Base-by-base conservation (phyloP, 2,113 vertebrate genomes). In the Anarrhichthys ocellatus region DNA sequence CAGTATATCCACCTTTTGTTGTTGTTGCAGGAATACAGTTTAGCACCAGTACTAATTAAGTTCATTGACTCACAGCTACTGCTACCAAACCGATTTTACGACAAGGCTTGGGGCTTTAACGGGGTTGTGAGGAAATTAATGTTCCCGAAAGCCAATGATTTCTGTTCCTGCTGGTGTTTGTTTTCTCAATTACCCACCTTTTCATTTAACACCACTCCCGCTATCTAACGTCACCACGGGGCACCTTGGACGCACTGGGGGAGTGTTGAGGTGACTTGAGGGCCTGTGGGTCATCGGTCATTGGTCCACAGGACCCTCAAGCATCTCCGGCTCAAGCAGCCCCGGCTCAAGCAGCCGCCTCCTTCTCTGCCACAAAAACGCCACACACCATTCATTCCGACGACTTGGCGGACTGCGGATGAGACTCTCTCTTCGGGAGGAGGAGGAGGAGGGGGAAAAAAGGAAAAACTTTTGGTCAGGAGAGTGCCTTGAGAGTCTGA, bases 251-350 rank as follows among this genome's bases (percentile, higher is more conserved):
- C 58, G 27, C 82, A 42, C 58, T 18, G 82, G 22, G 59, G 40
- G 48, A 42, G 84, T 36, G 77, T 24, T 48, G 52, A 29, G 10
- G 73, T 18, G 62, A 70, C 64, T 14, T 50, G 34, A 11, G 40
- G 74, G 65, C 73, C 79, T 7, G 65, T 18, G 78, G 83, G 68
- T 85, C 86, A 83, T n/a, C 73, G 86, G 83, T 71, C 79, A 83
- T 80, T 66, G 68, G 83, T 77, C 72, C 78, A 69, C 56, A 13
- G 58, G 80, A 83, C 63, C 52, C 73, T 75, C 64, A 2, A 34
- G 38, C 50, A 42, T 72, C 84, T 73, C 67, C 5, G 36, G 29
- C 34, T 66, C 64, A 14, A 66, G 64, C 82, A 66, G 78, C 78
- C 78, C 67, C 5, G 36, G 29, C 34, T 66, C 64, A 14, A 66